These are phyloP conservation scores for Plumapathes pennacea DNA, from an alignment of 92 coral and sea anemone species.

Conservation along the genomic window DNA sequence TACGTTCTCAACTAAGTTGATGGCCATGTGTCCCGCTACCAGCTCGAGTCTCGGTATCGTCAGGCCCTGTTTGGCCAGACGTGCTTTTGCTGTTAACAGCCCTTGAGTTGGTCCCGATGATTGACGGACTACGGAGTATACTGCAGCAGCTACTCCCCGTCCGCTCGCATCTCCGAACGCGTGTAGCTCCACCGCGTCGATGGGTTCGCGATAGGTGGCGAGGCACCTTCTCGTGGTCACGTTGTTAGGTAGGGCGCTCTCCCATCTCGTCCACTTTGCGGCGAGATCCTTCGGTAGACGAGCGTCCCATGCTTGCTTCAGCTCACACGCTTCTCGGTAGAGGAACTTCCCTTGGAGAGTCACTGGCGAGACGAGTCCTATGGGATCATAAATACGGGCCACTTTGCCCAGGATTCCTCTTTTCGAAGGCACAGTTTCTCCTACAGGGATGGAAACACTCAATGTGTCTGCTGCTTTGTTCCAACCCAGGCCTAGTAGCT, in stretches of 20 bases:
- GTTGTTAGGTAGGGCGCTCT: constrained; percentile 7
- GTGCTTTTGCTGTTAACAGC: constrained; percentile 10
- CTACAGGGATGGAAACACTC: not conserved
- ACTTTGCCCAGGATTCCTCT: constrained; percentile 18
- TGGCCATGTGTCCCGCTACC: no score
- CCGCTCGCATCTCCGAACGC: constrained; percentile 38
- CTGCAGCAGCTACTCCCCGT: constrained; percentile 26
- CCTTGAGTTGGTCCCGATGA: constrained; percentile 6
- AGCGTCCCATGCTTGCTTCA: constrained; percentile 32
- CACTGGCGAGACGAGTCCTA: constrained; percentile 12
- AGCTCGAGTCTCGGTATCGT: no score
- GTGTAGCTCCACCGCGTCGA: constrained; percentile 7
- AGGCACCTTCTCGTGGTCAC: not conserved
- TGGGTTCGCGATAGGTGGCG: constrained; percentile 3
- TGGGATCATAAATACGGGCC: constrained; percentile 9
- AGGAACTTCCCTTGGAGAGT: constrained; percentile 20
- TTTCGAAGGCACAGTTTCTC: not conserved
- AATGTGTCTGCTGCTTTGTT: constrained; percentile 1
- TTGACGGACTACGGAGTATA: constrained; percentile 17
- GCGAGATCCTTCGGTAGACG: not conserved
- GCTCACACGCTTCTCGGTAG: constrained; percentile 20
- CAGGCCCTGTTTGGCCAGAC: no score
- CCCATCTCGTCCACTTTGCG: constrained; percentile 19
- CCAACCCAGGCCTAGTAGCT: constrained; percentile 2
- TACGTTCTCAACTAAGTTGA: no score